Evolutionary conservation across 2,797 vertebrate species (phyloP).

Genomic region (Gila robusta): DNA sequence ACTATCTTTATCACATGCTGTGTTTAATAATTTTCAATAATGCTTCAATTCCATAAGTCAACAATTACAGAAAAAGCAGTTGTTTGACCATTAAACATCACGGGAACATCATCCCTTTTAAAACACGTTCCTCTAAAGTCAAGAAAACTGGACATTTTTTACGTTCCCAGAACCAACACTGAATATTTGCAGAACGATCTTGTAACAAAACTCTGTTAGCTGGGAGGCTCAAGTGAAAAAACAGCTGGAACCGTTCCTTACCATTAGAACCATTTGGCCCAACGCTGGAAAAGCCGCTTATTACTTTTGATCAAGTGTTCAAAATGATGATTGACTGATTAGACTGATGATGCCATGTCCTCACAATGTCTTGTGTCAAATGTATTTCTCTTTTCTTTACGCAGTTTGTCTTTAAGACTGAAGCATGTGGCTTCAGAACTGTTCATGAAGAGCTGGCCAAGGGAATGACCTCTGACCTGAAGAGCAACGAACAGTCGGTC

Average conservation of each 20-base stretch:
- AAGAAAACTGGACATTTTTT: neutral
- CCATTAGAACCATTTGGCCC: no score
- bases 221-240: no score
- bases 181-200: neutral
- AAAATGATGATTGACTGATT: no score
- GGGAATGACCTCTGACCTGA: constrained; percentile 91
- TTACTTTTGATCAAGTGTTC: neutral
- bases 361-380: no score
- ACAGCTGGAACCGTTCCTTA: no score
- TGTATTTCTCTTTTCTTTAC: constrained; percentile 7
- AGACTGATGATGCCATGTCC: no score
- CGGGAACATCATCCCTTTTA: neutral
- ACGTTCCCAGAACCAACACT: neutral
- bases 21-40: neutral
- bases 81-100: neutral
- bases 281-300: no score
- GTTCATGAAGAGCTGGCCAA: constrained; percentile 95
- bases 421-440: constrained; percentile 87
- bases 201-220: neutral
- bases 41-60: neutral
- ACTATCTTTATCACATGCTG: neutral
- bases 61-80: neutral
- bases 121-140: neutral
- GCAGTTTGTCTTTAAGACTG: constrained; percentile 94
- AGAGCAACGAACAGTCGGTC: constrained; percentile 88